Percentiles rank a stretch among this genome's conserved stretches.
phyloP scores from a whole-genome alignment of 1,140 invertebrate species.

The Anastatus disparis region DNA sequence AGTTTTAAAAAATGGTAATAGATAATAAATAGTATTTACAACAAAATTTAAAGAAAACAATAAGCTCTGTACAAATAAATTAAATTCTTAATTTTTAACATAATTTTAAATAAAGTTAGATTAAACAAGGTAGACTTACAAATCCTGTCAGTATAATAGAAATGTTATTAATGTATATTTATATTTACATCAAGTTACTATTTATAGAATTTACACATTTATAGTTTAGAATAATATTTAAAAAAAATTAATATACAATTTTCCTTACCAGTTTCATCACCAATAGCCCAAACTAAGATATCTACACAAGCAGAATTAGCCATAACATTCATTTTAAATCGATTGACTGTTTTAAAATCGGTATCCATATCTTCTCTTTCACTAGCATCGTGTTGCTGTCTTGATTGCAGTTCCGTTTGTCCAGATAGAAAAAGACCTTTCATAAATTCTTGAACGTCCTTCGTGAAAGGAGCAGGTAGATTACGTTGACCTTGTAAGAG shows the following conservation, averaged over 20 bases:
- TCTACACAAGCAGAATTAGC: slow-evolving; percentile 98
- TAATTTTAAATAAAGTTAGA: no score
- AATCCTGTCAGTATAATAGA: no score
- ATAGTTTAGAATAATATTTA: no score
- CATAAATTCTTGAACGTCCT: slow-evolving; percentile 93
- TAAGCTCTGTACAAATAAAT: no score
- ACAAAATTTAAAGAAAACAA: no score
- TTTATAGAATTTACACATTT: no score
- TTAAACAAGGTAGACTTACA: no score
- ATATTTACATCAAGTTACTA: no score
- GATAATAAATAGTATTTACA: no score
- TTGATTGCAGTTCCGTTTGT: slow-evolving; percentile 88
- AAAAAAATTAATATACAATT: slow-evolving; percentile 31
- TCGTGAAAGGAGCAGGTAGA: slow-evolving; percentile 88
- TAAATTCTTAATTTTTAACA: no score
- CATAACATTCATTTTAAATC: slow-evolving; percentile 95
- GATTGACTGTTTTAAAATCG: slow-evolving; percentile 83
- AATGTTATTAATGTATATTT: no score
- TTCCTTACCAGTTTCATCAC: slow-evolving; percentile 90
- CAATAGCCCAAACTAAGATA: slow-evolving; percentile 96
- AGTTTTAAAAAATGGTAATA: no score
- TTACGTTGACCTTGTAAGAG: slow-evolving; percentile 90
- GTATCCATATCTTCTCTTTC: slow-evolving; percentile 84
- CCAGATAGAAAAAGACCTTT: slow-evolving; percentile 87
- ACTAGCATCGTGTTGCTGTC: slow-evolving; percentile 80